Percentiles rank a stretch among this genome's conserved stretches.
Evolutionary conservation across 2,888 invertebrate genomes (phyloP).

Genomic region (Ectemnius cavifrons): DNA sequence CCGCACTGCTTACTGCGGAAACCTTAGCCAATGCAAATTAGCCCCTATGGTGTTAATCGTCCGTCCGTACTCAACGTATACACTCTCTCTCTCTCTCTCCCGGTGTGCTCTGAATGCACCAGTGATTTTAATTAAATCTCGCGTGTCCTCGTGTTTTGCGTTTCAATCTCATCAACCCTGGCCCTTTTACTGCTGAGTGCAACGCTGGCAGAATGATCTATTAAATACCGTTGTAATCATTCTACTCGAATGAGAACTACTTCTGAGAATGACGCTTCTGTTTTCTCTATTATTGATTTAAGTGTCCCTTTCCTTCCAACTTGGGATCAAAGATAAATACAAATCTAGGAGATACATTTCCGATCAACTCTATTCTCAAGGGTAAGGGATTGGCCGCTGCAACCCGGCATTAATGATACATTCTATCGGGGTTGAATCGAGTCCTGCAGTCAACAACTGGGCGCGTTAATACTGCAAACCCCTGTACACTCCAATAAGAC

Average conservation of each 20-base stretch:
- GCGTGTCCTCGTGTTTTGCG: slow-evolving; percentile 7
- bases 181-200: too few species aligned
- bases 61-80: too few species aligned
- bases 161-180: not conserved
- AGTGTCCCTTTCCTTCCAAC: too few species aligned
- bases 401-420: slow-evolving; percentile 70
- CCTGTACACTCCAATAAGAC: not conserved
- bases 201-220: too few species aligned
- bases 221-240: too few species aligned
- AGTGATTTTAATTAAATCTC: slow-evolving; percentile 11
- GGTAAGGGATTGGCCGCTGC: slow-evolving; percentile 63
- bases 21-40: too few species aligned
- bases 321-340: not conserved
- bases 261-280: too few species aligned
- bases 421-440: slow-evolving; percentile 61
- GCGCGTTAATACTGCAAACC: slow-evolving; percentile 33
- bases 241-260: too few species aligned
- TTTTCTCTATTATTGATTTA: too few species aligned
- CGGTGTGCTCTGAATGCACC: not conserved
- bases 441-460: slow-evolving; percentile 43
- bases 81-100: too few species aligned
- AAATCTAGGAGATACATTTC: slow-evolving; percentile 24
- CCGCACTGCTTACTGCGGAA: too few species aligned
- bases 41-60: too few species aligned
- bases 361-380: slow-evolving; percentile 20